Evolutionary conservation across 2,888 invertebrate genomes (phyloP).

Genomic region (Dexiosoma caninum): DNA sequence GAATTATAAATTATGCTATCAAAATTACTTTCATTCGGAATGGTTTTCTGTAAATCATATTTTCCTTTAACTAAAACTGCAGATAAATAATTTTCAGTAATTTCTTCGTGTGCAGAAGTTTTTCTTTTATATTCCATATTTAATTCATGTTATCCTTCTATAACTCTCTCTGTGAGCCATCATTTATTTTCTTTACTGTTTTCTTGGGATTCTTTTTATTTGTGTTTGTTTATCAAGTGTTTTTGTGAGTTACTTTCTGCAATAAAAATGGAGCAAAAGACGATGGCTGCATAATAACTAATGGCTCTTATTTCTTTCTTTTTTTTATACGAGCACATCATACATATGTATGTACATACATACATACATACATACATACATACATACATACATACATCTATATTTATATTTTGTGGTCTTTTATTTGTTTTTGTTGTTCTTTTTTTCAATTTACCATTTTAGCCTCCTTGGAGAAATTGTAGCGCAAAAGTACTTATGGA

Average conservation of each 20-base stretch:
- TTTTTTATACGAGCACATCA: too few species aligned
- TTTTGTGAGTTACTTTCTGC: constrained; percentile 7
- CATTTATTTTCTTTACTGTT: constrained; percentile 40
- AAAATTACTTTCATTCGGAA: too few species aligned
- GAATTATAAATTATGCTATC: too few species aligned
- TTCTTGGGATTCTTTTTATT: constrained; percentile 8
- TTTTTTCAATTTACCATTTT: constrained; percentile 2
- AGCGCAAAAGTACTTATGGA: constrained; percentile 29
- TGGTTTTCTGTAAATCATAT: too few species aligned
- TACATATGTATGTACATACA: too few species aligned
- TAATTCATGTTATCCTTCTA: neutral
- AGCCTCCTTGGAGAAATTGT: constrained; percentile 20
- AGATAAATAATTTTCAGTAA: too few species aligned
- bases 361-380: too few species aligned
- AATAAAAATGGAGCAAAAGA: neutral
- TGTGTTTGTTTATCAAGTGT: neutral
- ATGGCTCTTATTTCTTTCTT: constrained; percentile 46
- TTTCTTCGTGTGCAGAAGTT: too few species aligned
- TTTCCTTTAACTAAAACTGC: too few species aligned
- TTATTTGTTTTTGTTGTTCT: too few species aligned
- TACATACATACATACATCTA: too few species aligned
- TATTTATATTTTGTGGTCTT: constrained; percentile 24
- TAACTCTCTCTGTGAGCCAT: neutral
- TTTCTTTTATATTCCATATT: too few species aligned
- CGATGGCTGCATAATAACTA: constrained; percentile 50